Conservation (phyloP, 2,797 vertebrate genomes). For the Aeoliscus strigatus region DNA sequence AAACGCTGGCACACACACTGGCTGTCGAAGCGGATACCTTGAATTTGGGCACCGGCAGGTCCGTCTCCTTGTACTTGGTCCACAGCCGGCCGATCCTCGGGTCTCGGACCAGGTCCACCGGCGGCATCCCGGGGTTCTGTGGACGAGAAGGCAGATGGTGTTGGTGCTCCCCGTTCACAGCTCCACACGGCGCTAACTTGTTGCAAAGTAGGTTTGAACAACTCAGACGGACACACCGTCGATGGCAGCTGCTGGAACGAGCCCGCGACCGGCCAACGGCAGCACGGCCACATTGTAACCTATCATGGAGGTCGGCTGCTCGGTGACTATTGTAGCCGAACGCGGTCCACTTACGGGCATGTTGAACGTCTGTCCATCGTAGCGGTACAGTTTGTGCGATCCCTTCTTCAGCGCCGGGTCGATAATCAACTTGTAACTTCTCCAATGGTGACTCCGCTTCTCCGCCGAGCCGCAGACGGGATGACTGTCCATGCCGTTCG, state of each 20-base stretch:
- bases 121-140: constrained; percentile 90
- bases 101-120: constrained; percentile 93
- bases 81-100: constrained; percentile 95
- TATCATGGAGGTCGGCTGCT: constrained; percentile 67
- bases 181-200: constrained; percentile 54
- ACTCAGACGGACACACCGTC: constrained; percentile 6
- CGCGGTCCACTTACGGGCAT: constrained; percentile 83
- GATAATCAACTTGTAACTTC: constrained; percentile 99
- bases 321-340: constrained; percentile 55
- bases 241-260: constrained; percentile 21
- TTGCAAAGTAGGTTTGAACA: constrained; percentile 41
- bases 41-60: constrained; percentile 96
- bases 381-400: constrained; percentile 95
- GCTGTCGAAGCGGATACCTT: constrained; percentile 74
- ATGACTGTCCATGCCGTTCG: constrained; percentile 97
- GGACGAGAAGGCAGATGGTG: constrained; percentile 9
- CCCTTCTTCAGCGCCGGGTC: constrained; percentile 98
- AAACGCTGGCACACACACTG: constrained; percentile 1
- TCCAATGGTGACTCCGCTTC: constrained; percentile 97
- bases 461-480: constrained; percentile 89
- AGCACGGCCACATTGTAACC: constrained; percentile 47
- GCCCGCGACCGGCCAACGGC: constrained; percentile 17
- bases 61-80: constrained; percentile 96
- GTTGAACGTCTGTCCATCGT: constrained; percentile 94
- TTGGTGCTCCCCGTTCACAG: constrained; percentile 44